Conservation (phyloP, 53 echinoderm and acorn worm species). For the Crossaster papposus region DNA sequence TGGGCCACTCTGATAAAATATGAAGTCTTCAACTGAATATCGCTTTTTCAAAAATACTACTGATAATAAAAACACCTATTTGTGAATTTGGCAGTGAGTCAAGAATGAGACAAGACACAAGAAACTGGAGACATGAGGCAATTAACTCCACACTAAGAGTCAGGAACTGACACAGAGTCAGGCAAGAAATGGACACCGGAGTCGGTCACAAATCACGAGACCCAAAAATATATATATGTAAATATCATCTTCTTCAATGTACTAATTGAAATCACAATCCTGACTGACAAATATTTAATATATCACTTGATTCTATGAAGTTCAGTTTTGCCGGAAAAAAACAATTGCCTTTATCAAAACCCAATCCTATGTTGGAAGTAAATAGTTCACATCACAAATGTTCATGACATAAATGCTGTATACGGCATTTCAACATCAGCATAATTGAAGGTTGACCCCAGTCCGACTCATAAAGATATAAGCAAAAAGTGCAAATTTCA, state of each 20-base stretch:
- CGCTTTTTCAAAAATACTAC: background rate
- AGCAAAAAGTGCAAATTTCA: background rate
- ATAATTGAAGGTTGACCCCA: too few relatives aligned
- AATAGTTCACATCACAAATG: background rate
- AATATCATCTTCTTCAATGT: background rate
- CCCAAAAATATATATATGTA: constrained; percentile 5
- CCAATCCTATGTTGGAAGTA: background rate
- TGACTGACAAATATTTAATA: constrained; percentile 37
- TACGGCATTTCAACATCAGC: too few relatives aligned
- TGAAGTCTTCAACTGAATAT: background rate
- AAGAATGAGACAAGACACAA: constrained; percentile 61
- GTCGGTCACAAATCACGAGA: constrained; percentile 39
- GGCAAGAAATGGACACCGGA: constrained; percentile 62
- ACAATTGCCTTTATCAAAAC: background rate
- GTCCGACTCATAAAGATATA: too few relatives aligned
- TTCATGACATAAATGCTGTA: too few relatives aligned
- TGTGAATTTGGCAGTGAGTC: background rate
- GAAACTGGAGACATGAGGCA: constrained; percentile 59
- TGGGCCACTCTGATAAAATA: background rate
- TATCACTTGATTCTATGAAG: background rate
- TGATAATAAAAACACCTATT: background rate
- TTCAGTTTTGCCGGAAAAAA: background rate
- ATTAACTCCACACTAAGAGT: constrained; percentile 47
- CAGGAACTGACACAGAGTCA: constrained; percentile 30
- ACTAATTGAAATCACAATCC: background rate